These are phyloP conservation scores for Bembecia ichneumoniformis DNA, from an alignment of 2,888 invertebrate genomes.

Conservation along the genomic window DNA sequence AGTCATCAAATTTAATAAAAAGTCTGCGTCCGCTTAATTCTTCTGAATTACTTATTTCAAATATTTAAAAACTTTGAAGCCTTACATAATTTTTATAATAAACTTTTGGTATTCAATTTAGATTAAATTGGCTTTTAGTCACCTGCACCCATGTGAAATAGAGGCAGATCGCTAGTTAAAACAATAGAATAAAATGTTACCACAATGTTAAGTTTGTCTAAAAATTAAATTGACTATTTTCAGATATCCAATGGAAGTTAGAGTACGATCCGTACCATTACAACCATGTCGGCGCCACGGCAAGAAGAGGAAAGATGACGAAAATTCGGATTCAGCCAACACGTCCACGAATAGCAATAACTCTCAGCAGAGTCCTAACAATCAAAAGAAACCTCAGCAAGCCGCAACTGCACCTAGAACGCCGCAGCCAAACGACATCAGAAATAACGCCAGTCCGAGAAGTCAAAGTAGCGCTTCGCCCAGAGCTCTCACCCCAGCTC, in stretches of 20 bases:
- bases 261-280: slow-evolving; percentile 86
- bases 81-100: too few species aligned
- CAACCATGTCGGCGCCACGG: slow-evolving; percentile 86
- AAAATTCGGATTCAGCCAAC: slow-evolving; percentile 55
- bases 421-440: slow-evolving; percentile 46
- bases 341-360: slow-evolving; percentile 32
- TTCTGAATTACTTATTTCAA: too few species aligned
- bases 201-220: background rate
- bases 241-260: slow-evolving; percentile 89
- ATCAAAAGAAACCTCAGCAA: slow-evolving; percentile 46
- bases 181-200: background rate
- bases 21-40: too few species aligned
- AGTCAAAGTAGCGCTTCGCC: slow-evolving; percentile 74
- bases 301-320: slow-evolving; percentile 84
- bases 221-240: slow-evolving; percentile 16
- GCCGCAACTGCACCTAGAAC: slow-evolving; percentile 52
- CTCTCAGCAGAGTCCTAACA: slow-evolving; percentile 49
- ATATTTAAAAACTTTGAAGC: too few species aligned
- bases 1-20: too few species aligned
- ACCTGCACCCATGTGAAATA: too few species aligned
- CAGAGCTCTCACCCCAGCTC: slow-evolving; percentile 40
- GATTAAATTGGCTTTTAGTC: background rate
- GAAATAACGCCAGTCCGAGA: slow-evolving; percentile 57
- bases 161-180: background rate
- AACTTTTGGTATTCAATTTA: background rate